These are phyloP conservation scores for Dicaeum eximium DNA, from an alignment of 2,113 vertebrate species.

Conservation along the genomic window DNA sequence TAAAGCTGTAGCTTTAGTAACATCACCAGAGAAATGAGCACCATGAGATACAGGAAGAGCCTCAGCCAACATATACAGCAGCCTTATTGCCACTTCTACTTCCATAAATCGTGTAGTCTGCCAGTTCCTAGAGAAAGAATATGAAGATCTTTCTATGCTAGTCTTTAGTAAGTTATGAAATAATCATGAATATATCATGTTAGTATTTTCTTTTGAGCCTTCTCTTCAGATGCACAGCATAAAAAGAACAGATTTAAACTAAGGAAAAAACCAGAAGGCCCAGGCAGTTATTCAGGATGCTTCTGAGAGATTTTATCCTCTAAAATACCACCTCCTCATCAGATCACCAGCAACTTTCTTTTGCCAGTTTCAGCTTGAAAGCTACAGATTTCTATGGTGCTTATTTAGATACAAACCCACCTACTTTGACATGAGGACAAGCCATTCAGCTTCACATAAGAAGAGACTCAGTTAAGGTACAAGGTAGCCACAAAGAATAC, in stretches of 20 bases:
- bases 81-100: constrained; percentile 92
- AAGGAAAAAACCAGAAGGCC: background rate
- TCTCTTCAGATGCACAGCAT: background rate
- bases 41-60: constrained; percentile 94
- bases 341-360: background rate
- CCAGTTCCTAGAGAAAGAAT: constrained; percentile 80
- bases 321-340: background rate
- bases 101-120: constrained; percentile 91
- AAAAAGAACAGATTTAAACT: background rate
- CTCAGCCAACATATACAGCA: constrained; percentile 97
- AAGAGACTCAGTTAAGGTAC: background rate
- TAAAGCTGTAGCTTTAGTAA: constrained; percentile 87
- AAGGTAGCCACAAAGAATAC: background rate
- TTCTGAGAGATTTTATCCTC: background rate
- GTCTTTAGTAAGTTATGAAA: background rate
- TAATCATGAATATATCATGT: background rate
- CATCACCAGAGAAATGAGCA: constrained; percentile 93
- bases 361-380: background rate
- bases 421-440: fast-evolving
- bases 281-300: background rate
- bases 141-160: background rate
- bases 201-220: background rate
- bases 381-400: background rate
- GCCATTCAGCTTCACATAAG: background rate
- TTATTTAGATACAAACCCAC: background rate